phyloP scores from a whole-genome alignment of 2,888 invertebrate species.

The Lamproptera curius region DNA sequence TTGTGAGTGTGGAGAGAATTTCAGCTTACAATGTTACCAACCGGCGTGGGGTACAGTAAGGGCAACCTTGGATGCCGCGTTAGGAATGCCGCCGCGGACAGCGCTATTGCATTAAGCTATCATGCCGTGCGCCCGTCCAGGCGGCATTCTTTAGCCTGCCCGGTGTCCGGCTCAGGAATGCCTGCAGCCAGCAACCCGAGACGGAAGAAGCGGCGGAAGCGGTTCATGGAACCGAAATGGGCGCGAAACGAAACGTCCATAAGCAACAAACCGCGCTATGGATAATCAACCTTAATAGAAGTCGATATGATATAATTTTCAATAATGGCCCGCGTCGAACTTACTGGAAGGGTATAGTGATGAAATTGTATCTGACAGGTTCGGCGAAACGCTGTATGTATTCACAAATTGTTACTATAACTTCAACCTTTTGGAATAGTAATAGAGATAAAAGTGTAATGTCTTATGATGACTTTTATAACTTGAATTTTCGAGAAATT shows the following conservation, averaged over 20 bases:
- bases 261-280: constrained; percentile 19
- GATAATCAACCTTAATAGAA: constrained; percentile 31
- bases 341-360: constrained; percentile 32
- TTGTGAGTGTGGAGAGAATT: background rate
- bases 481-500: constrained; percentile 40
- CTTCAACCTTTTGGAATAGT: constrained; percentile 6
- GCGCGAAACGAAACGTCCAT: constrained; percentile 36
- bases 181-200: constrained; percentile 70
- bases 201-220: constrained; percentile 77
- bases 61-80: constrained; percentile 48
- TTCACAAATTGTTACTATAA: background rate
- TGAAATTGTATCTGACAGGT: constrained; percentile 39
- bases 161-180: constrained; percentile 67
- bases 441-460: constrained; percentile 1
- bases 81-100: constrained; percentile 50
- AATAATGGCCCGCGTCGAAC: constrained; percentile 23
- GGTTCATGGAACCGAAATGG: constrained; percentile 60
- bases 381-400: constrained; percentile 30
- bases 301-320: constrained; percentile 27
- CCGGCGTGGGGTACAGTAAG: constrained; percentile 18
- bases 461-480: constrained; percentile 18
- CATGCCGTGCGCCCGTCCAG: constrained; percentile 57
- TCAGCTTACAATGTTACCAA: background rate
- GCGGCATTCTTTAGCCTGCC: constrained; percentile 65
- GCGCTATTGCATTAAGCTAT: constrained; percentile 62